Percentiles rank a stretch among this genome's conserved stretches.
phyloP scores from a whole-genome alignment of 2,797 vertebrate species.

The Leucoraja ocellata region DNA sequence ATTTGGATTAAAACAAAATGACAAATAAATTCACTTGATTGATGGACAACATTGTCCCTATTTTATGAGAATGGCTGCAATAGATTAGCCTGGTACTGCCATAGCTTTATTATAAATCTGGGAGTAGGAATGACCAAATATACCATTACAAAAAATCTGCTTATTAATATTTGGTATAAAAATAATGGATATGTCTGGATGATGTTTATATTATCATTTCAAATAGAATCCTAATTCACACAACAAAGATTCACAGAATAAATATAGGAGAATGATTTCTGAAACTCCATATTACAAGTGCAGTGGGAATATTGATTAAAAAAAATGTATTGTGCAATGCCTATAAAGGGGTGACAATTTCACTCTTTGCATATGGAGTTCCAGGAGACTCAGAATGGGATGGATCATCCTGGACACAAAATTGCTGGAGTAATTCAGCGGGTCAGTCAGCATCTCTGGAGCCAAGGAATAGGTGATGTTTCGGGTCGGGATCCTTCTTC shows the following conservation, averaged over 20 bases:
- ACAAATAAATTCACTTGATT: neutral
- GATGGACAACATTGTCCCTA: neutral
- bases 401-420: no score
- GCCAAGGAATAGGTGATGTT: no score
- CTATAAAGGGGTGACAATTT: neutral
- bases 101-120: neutral
- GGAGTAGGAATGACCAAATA: neutral
- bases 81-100: neutral
- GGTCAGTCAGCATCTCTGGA: no score
- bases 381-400: no score
- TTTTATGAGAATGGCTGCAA: neutral
- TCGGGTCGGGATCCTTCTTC: no score
- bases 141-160: neutral
- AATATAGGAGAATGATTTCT: neutral
- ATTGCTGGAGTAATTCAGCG: no score
- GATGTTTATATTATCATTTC: neutral
- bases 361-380: neutral
- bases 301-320: neutral
- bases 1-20: neutral
- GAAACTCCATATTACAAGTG: neutral
- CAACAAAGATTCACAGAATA: neutral
- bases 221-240: neutral
- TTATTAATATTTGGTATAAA: neutral
- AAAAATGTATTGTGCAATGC: neutral
- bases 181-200: neutral